Conservation (phyloP, 2,113 vertebrate genomes). For the Panthera tigris region DNA sequence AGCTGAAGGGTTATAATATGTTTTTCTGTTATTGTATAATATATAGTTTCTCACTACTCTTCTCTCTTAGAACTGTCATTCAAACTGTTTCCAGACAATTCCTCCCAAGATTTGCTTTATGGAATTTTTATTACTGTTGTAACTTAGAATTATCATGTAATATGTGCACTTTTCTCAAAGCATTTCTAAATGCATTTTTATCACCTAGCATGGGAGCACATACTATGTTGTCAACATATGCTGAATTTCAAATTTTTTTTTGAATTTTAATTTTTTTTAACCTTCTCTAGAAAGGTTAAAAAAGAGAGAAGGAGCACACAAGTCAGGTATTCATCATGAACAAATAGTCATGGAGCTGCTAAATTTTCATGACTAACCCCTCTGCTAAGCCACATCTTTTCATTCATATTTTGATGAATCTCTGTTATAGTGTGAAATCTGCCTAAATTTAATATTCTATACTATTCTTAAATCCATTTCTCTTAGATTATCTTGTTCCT, state of each 20-base stretch:
- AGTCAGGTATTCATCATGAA: neutral
- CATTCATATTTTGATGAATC: neutral
- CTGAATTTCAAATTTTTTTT: neutral
- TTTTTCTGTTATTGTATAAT: neutral
- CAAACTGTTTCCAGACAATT: neutral
- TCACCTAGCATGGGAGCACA: neutral
- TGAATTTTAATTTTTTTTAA: neutral
- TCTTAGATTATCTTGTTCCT: neutral
- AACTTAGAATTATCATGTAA: neutral
- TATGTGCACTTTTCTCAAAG: neutral
- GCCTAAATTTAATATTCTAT: neutral
- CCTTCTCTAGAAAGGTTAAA: neutral
- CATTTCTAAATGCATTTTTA: neutral
- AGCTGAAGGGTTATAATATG: neutral
- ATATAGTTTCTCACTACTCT: neutral
- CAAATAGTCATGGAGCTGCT: too few species aligned
- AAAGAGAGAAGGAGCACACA: neutral
- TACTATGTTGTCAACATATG: neutral
- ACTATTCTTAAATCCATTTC: neutral
- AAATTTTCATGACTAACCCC: neutral
- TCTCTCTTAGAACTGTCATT: neutral
- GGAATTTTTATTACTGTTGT: neutral
- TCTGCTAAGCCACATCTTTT: neutral
- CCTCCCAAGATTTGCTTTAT: neutral
- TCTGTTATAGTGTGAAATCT: neutral